A percentile compares a stretch with the other conserved stretches of the same genome.
Evolutionary conservation across 2,113 vertebrate genomes (phyloP).

Genomic region (Eudyptes chrysolophus): DNA sequence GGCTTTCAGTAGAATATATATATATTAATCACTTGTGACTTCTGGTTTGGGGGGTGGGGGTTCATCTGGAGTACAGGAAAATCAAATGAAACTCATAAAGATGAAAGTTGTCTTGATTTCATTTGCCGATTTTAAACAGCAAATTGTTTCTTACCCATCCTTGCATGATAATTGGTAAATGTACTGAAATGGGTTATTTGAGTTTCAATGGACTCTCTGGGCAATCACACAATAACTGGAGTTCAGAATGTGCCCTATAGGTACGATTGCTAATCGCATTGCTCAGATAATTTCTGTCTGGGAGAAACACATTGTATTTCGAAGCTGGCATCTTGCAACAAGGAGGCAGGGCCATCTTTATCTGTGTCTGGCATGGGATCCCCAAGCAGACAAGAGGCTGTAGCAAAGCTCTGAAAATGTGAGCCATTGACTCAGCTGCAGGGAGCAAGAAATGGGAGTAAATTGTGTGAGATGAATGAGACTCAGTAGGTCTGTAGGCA

Average conservation of each 20-base stretch:
- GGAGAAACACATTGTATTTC: neutral
- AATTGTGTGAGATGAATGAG: slow-evolving; percentile 42
- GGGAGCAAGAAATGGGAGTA: slow-evolving; percentile 19
- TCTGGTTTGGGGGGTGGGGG: neutral
- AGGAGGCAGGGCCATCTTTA: neutral
- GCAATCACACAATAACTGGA: neutral
- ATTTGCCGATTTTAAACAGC: slow-evolving; percentile 49
- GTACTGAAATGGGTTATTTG: slow-evolving; percentile 54
- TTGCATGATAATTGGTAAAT: slow-evolving; percentile 59
- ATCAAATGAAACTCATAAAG: slow-evolving; percentile 55
- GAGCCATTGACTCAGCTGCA: slow-evolving; percentile 26
- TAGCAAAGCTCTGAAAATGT: neutral
- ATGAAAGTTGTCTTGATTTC: slow-evolving; percentile 54
- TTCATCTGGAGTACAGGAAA: slow-evolving; percentile 41
- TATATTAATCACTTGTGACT: slow-evolving; percentile 51
- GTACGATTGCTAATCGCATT: slow-evolving; percentile 16
- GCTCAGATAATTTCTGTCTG: slow-evolving; percentile 49
- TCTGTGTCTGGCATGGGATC: neutral
- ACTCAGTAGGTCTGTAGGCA: slow-evolving; percentile 12
- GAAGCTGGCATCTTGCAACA: neutral
- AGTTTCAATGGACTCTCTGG: slow-evolving; percentile 41
- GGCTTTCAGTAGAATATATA: slow-evolving; percentile 29
- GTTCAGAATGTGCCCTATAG: slow-evolving; percentile 52
- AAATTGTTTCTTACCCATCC: slow-evolving; percentile 52
- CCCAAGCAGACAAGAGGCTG: neutral